Percentiles rank a stretch among this genome's conserved stretches.
phyloP scores from a whole-genome alignment of 2,888 invertebrate genomes.

The Drosophila kanekoi region DNA sequence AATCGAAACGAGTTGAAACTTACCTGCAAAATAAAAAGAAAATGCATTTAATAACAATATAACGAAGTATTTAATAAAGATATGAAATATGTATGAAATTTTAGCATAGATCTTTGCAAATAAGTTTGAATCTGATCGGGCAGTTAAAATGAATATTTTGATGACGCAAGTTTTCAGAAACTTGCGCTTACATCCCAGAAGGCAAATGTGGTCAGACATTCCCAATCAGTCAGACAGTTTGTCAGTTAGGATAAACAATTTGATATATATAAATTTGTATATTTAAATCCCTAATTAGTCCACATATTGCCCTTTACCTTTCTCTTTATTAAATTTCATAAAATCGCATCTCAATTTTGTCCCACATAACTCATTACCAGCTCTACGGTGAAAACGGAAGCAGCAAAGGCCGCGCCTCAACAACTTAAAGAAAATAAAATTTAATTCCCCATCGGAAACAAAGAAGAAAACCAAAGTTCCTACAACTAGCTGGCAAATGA shows the following conservation, averaged over 20 bases:
- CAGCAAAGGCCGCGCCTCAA: conserved; percentile 42
- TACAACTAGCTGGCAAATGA: conserved; percentile 48
- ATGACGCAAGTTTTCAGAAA: too few relatives aligned
- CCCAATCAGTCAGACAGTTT: background rate
- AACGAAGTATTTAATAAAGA: background rate
- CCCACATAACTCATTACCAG: conserved; percentile 11
- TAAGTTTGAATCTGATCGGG: too few relatives aligned
- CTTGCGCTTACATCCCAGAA: too few relatives aligned
- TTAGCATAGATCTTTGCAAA: too few relatives aligned
- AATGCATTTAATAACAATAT: background rate
- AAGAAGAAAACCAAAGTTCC: conserved; percentile 26
- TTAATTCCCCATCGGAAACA: conserved; percentile 47
- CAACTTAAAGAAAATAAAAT: conserved; percentile 33
- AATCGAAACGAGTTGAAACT: background rate
- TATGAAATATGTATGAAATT: too few relatives aligned
- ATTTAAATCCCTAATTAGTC: conserved; percentile 29
- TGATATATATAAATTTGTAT: background rate
- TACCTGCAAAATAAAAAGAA: conserved; percentile 16
- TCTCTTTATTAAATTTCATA: conserved; percentile 24
- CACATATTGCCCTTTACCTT: conserved; percentile 5
- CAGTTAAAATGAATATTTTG: too few relatives aligned
- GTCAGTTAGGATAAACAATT: background rate
- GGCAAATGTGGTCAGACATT: too few relatives aligned
- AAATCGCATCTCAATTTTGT: conserved; percentile 6
- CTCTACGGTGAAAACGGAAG: conserved; percentile 57